Evolutionary conservation across 1,140 invertebrate genomes (phyloP).

Genomic region (Acromyrmex charruanus): DNA sequence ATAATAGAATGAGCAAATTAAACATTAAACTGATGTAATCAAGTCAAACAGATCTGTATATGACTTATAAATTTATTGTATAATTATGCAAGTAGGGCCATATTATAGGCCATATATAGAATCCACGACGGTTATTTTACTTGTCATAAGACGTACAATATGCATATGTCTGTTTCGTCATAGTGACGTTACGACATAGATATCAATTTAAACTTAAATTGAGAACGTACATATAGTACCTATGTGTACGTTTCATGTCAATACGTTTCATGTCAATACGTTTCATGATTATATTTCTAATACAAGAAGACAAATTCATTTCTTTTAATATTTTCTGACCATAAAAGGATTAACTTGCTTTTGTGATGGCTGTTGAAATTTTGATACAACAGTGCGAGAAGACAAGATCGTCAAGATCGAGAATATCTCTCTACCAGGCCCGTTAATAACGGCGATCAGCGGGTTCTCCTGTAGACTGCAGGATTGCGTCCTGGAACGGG

Average conservation of each 20-base stretch:
- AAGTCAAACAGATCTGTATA: too few relatives aligned
- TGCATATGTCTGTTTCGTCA: too few relatives aligned
- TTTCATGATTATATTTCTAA: not conserved
- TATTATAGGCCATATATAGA: too few relatives aligned
- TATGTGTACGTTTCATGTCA: not conserved
- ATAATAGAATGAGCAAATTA: too few relatives aligned
- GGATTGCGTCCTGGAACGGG: slow-evolving; percentile 71
- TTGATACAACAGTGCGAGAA: slow-evolving; percentile 10
- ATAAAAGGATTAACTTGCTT: not conserved
- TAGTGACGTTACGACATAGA: too few relatives aligned
- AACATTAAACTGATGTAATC: too few relatives aligned
- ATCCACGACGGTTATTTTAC: too few relatives aligned
- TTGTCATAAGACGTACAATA: too few relatives aligned
- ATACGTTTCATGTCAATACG: too few relatives aligned
- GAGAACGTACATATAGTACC: not conserved
- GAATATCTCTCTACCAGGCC: slow-evolving; percentile 59
- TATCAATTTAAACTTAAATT: not conserved
- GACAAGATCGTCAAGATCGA: slow-evolving; percentile 30
- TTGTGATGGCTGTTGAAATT: slow-evolving; percentile 14
- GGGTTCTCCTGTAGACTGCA: slow-evolving; percentile 40
- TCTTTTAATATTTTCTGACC: not conserved
- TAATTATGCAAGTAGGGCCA: too few relatives aligned
- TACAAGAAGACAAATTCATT: not conserved
- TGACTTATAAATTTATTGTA: too few relatives aligned
- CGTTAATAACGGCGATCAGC: slow-evolving; percentile 70